phyloP scores from a whole-genome alignment of 2,113 vertebrate species.

The Megaceryle torquata region DNA sequence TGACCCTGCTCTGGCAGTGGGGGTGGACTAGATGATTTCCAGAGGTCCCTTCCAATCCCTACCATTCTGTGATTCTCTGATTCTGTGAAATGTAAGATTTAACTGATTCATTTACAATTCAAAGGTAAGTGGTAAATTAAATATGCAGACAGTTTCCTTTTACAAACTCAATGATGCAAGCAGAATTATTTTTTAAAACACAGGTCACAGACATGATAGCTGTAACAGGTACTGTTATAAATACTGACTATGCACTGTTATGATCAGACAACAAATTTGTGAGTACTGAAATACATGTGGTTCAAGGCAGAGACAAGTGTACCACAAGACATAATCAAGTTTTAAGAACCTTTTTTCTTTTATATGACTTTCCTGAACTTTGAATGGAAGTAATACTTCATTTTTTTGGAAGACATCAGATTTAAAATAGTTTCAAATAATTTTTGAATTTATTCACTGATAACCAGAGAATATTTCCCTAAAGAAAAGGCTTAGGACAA shows the following conservation, averaged over 20 bases:
- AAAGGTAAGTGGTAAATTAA: background rate
- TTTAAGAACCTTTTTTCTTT: background rate
- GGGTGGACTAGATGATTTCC: no score
- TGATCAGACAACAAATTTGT: background rate
- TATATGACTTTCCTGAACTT: background rate
- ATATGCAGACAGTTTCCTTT: background rate
- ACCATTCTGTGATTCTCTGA: no score
- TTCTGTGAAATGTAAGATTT: background rate
- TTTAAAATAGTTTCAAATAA: background rate
- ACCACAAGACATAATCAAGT: constrained; percentile 2
- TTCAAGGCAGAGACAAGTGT: background rate
- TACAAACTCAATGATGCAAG: background rate
- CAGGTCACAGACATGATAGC: background rate
- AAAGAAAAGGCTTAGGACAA: background rate
- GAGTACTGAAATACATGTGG: background rate
- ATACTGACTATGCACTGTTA: background rate
- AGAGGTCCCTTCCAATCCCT: no score
- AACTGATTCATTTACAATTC: background rate
- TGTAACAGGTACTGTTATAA: constrained; percentile 13
- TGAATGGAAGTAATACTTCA: background rate
- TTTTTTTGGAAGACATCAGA: background rate
- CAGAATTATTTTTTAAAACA: background rate
- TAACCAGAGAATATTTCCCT: background rate
- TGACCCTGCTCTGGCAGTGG: no score
- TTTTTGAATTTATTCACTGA: background rate